Conservation (phyloP, 2,888 invertebrate species). For the Eurytoma adleriae region DNA sequence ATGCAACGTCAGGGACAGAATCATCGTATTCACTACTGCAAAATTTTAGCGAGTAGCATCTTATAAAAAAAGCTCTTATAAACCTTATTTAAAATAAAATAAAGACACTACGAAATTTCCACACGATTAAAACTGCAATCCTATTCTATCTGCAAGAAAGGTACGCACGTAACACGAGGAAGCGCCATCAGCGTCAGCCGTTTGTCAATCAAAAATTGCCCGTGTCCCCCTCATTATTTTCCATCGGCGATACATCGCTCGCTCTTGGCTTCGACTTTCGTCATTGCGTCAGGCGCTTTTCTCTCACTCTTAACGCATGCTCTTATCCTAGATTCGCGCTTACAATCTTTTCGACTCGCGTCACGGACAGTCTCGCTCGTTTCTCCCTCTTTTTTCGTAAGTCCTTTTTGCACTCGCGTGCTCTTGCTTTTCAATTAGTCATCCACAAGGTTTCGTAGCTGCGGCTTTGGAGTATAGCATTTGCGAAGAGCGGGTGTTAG, state of each 20-base stretch:
- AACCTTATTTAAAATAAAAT: no score
- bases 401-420: background rate
- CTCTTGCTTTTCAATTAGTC: constrained; percentile 9
- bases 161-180: no score
- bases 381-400: constrained; percentile 21
- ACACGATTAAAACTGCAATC: no score
- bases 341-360: background rate
- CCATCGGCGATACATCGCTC: constrained; percentile 20
- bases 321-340: constrained; percentile 11
- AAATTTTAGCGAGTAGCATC: no score
- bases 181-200: constrained; percentile 12
- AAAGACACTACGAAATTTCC: no score
- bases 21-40: no score
- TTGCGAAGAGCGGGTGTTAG: background rate
- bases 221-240: background rate
- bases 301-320: background rate
- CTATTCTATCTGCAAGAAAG: background rate
- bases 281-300: constrained; percentile 2
- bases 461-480: background rate
- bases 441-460: background rate
- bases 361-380: constrained; percentile 3
- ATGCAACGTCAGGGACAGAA: no score
- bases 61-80: no score
- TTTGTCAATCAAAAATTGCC: constrained; percentile 6
- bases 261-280: constrained; percentile 26